phyloP scores from a whole-genome alignment of 2,797 vertebrate species.

The Coreius guichenoti region DNA sequence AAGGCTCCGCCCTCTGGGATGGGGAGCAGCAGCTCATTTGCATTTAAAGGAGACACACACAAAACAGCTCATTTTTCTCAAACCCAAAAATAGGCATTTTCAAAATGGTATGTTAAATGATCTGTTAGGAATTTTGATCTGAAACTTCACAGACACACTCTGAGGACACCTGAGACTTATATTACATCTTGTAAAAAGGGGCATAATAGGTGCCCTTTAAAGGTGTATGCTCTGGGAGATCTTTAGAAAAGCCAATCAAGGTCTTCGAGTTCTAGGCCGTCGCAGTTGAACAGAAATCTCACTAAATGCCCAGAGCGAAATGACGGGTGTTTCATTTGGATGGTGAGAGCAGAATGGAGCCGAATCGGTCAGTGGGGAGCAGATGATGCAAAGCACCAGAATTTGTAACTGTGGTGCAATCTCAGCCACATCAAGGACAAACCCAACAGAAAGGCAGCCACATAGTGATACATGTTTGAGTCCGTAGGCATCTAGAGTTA shows the following conservation, averaged over 20 bases:
- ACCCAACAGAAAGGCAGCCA: background rate
- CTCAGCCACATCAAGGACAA: slow-evolving; percentile 34
- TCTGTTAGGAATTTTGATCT: too few relatives aligned
- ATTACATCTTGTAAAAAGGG: too few relatives aligned
- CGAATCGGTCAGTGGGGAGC: slow-evolving; percentile 42
- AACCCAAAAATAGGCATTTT: too few relatives aligned
- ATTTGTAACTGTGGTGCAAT: slow-evolving; percentile 45
- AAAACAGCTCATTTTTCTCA: too few relatives aligned
- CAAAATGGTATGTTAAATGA: too few relatives aligned
- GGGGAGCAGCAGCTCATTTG: too few relatives aligned
- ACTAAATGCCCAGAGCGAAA: slow-evolving; percentile 45
- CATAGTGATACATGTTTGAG: background rate
- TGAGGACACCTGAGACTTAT: too few relatives aligned
- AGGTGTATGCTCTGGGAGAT: slow-evolving; percentile 11
- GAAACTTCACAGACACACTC: too few relatives aligned
- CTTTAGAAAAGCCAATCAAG: slow-evolving; percentile 37
- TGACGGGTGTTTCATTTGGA: slow-evolving; percentile 41
- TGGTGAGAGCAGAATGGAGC: slow-evolving; percentile 34
- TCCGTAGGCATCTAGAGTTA: background rate
- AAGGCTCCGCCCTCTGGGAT: too few relatives aligned
- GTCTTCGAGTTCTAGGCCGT: slow-evolving; percentile 21
- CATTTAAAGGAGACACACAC: too few relatives aligned
- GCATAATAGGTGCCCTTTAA: too few relatives aligned
- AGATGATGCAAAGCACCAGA: slow-evolving; percentile 36
- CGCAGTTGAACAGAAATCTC: slow-evolving; percentile 32